Evolutionary conservation across 2,113 vertebrate genomes (phyloP), one percentile per base, ranked within the genome.

Genomic region (Aviceda subcristata): DNA sequence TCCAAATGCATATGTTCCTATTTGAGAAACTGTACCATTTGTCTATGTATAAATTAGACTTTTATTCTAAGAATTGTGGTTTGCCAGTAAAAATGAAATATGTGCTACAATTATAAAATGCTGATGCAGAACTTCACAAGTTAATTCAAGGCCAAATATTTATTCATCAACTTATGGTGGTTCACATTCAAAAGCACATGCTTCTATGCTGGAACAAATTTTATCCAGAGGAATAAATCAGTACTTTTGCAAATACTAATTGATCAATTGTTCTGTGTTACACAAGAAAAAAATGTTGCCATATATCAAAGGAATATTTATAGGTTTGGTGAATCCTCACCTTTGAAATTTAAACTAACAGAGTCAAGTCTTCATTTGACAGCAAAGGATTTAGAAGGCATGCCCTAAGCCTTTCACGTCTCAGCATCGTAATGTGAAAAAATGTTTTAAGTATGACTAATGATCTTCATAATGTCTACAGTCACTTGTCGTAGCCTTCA

Each of bases 51-150:
- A 84, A 92, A 63, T 78, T 83, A 81, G 64, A 50, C 11, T 43
- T 74, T 71, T 60, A 74, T 88, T 78, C 51, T 74, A 92, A 80
- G 60, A 83, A 56, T 63, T 71, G 68, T 88, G 74, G 72, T 84
- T 93, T 94, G 55, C 79, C 82, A 86, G 20, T 92, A 82, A 93
- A 93, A 93, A 73, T 94, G 30, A 86, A 88, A 84, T 88, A 94
- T 16, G 21, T 50, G 38, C 72, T 80, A 46, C 46, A 75, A 46
- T 68, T 78, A n/a, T 63, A 94, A 90, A 94, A 90, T 88, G 83
- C 75, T 90, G 91, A 74, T 77, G 51, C 34, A 67, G 83, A 83
- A 36, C 59, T 90, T 90, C 64, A 39, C 34, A 86, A 67, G n/a
- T 83, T 69, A 94, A 69, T 74, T 83, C n/a, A 69, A 88, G 34